Base-by-base conservation (phyloP, 2,797 vertebrate species). In the Carapus acus region DNA sequence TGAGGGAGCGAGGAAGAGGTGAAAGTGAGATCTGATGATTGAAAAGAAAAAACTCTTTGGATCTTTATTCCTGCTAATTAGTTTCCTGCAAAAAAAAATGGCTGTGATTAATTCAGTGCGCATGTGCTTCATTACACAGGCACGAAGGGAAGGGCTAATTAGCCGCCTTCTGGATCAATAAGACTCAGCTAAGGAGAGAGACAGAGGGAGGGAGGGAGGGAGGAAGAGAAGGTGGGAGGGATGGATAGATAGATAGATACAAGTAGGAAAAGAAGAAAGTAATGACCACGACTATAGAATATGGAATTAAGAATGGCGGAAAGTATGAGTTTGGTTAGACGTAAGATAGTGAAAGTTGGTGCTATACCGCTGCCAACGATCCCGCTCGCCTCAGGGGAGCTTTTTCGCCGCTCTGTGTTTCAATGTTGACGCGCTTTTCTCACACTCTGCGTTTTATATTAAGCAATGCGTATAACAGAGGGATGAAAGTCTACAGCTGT, bases 11-110 rank as follows among this genome's bases (percentile, higher is more conserved):
- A 90, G 90, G 84, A 92, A 92, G 92, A 94, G 92, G 91, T 91
- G 92, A 93, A 93, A 93, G 92, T 94, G 92, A 93, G 92, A 95
- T 94, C 94, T 95, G 93, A 91, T 94, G 93, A 94, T 94, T 94
- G 93, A 92, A 93, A 92, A 92, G 92, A 91, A 93, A 94, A 95
- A 97, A 96, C 91, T 97, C 93, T 95, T 95, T 94, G 93, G 94
- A 96, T 94, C 94, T 97, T 97, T 95, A 96, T 97, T 97, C 93
- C 93, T 94, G 93, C 93, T 97, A 97, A 95, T 97, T 97, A 97
- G 93, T 97, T 97, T 97, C 94, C 93, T 95, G 93, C 93, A 94
- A 84, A 85, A 94, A 84, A 85, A 96, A 97, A 97, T 96, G 94
- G 94, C 93, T 97, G 91, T 93, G 94, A 97, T 97, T 97, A 97